Conservation (phyloP, 2,797 vertebrate species). For the Acipenser transmontanus region DNA sequence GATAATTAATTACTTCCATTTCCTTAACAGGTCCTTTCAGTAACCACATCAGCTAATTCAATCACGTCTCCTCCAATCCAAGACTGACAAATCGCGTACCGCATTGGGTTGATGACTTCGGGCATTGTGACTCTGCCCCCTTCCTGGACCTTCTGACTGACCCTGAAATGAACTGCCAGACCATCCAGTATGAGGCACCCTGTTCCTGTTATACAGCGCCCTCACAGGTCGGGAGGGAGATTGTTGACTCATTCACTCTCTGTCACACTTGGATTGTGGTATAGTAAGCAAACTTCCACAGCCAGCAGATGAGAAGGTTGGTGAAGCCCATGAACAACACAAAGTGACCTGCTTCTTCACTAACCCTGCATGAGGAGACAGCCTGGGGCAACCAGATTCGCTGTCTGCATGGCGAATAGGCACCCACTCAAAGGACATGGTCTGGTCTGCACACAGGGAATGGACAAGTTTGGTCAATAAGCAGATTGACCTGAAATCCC, state of each 20-base stretch:
- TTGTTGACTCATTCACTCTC: conserved; percentile 20
- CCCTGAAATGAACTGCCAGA: conserved; percentile 30
- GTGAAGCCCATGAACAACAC: conserved; percentile 31
- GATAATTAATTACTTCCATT: too few relatives aligned
- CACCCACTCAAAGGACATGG: background rate
- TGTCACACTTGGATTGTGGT: conserved; percentile 12
- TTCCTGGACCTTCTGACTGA: background rate
- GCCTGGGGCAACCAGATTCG: background rate
- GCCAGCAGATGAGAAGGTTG: conserved; percentile 35
- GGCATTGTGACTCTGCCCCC: too few relatives aligned
- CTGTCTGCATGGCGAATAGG: background rate
- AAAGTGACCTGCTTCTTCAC: background rate
- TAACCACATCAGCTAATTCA: too few relatives aligned
- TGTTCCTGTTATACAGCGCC: background rate
- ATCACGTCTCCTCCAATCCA: too few relatives aligned
- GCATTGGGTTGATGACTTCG: too few relatives aligned
- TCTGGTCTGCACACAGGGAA: too few relatives aligned
- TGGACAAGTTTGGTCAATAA: too few relatives aligned
- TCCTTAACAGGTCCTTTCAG: too few relatives aligned
- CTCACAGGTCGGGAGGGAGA: conserved; percentile 8
- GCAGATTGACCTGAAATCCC: too few relatives aligned
- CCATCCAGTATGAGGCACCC: background rate
- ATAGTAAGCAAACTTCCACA: conserved; percentile 39
- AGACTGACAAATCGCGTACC: too few relatives aligned
- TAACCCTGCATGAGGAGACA: background rate